Evolutionary conservation across 2,113 vertebrate genomes (phyloP).

Genomic region (Trematocara macrostoma): DNA sequence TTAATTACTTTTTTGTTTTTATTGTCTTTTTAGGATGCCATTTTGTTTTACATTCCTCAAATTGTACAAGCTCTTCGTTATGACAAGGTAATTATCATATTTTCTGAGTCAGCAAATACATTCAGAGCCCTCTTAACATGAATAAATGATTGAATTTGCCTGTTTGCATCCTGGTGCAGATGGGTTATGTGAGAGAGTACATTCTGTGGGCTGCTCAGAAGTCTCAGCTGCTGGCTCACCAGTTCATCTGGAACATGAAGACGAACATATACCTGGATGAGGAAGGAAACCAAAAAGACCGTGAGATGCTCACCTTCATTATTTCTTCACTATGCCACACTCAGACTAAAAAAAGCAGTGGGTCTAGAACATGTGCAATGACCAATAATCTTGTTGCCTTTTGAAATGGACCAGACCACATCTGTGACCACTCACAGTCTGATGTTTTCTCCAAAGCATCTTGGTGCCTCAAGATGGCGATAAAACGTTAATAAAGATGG

Average conservation of each 20-base stretch:
- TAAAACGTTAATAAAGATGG: background rate
- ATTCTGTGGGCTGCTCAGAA: constrained; percentile 93
- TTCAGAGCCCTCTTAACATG: background rate
- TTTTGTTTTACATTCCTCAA: constrained; percentile 97
- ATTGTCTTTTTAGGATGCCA: constrained; percentile 80
- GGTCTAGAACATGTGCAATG: background rate
- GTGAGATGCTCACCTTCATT: constrained; percentile 65
- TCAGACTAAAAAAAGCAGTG: background rate
- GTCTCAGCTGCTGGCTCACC: constrained; percentile 93
- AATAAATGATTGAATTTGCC: background rate
- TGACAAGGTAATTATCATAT: constrained; percentile 81
- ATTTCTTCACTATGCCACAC: background rate
- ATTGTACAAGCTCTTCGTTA: constrained; percentile 96
- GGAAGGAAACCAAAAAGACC: constrained; percentile 89
- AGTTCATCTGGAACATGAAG: constrained; percentile 99
- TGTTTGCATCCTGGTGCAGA: constrained; percentile 62
- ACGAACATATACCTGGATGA: constrained; percentile 92
- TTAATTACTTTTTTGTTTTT: background rate
- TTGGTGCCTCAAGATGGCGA: background rate
- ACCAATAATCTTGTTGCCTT: background rate
- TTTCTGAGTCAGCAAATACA: background rate
- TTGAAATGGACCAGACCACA: background rate
- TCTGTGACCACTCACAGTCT: background rate
- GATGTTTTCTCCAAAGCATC: background rate
- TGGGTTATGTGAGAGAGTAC: constrained; percentile 96